A percentile compares a stretch with the other conserved stretches of the same genome.
phyloP scores from a whole-genome alignment of 2,113 vertebrate species.

The Lagenorhynchus albirostris region DNA sequence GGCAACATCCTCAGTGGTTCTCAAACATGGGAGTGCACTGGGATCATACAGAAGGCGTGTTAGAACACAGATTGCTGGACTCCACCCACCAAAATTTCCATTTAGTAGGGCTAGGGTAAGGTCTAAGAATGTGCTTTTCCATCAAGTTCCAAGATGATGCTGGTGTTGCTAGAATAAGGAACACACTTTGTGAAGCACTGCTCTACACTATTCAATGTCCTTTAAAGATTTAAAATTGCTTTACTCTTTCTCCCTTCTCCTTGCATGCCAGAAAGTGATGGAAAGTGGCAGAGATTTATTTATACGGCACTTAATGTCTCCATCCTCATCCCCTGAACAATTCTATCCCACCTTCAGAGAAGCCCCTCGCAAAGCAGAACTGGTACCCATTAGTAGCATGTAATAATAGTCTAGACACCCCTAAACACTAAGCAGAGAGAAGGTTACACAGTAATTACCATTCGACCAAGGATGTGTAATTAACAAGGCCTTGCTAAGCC shows the following conservation, averaged over 20 bases:
- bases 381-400: neutral
- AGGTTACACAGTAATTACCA: conserved; percentile 52
- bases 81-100: neutral
- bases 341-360: neutral
- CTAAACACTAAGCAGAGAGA: conserved; percentile 37
- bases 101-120: neutral
- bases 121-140: neutral
- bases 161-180: neutral
- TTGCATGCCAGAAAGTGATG: neutral
- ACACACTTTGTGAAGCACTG: neutral
- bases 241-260: neutral
- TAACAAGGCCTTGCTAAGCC: conserved; percentile 74
- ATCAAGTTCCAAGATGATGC: neutral
- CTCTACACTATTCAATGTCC: neutral
- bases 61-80: neutral
- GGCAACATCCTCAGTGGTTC: neutral
- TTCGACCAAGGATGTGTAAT: conserved; percentile 61
- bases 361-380: neutral
- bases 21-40: neutral
- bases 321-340: neutral
- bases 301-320: neutral
- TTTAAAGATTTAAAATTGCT: neutral
- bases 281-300: neutral
- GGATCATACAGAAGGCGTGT: neutral
- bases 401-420: conserved; percentile 43